Base-by-base conservation (phyloP, 1,140 invertebrate species). In the Sitobion miscanthi region DNA sequence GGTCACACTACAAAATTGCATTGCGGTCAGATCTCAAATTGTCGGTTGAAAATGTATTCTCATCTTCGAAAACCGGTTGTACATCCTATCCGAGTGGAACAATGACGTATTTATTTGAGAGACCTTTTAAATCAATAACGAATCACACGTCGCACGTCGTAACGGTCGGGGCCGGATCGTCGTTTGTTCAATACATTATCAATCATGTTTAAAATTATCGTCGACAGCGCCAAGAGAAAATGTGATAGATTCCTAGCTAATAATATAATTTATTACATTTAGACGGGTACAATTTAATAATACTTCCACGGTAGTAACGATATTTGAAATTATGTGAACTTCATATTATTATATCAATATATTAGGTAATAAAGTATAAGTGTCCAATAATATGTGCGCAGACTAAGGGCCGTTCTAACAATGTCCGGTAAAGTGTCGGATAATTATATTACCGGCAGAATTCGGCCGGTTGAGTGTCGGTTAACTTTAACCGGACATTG, bases 101-200 rank as follows among this genome's bases (percentile, higher is more conserved):
- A 77, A n/a, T 69, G 20, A 17, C 0, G 30, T 77, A n/a, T n/a
- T 62, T 62, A 30, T 30, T 30, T 17, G 62, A 77, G 5, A 77
- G 62, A 30, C 62, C 62, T n/a, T 77, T 77, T 77, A n/a, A 77
- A 77, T 77, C 62, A 77, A 77, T 77, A 77, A 77, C 30, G 62
- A 77, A 77, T 77, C 62, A 4, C 30, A 77, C 62, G 30, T 77
- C 62, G 5, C 17, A 4, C 62, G 5, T 77, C 14, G 62, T 77
- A n/a, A 77, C n/a, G 62, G 62, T 77, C 30, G 62, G n/a, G 30
- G n/a, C n/a, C 14, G 11, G 14, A 77, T 77, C 62, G 57, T 52
- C 49, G 52, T 54, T 54, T n/a, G 14, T 69, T n/a, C 62, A 69
- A 69, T n/a, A 8, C 62, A 77, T 77, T 77, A 77, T 77, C 30